phyloP scores from a whole-genome alignment of 2,113 vertebrate genomes.

The Pituophis catenifer region DNA sequence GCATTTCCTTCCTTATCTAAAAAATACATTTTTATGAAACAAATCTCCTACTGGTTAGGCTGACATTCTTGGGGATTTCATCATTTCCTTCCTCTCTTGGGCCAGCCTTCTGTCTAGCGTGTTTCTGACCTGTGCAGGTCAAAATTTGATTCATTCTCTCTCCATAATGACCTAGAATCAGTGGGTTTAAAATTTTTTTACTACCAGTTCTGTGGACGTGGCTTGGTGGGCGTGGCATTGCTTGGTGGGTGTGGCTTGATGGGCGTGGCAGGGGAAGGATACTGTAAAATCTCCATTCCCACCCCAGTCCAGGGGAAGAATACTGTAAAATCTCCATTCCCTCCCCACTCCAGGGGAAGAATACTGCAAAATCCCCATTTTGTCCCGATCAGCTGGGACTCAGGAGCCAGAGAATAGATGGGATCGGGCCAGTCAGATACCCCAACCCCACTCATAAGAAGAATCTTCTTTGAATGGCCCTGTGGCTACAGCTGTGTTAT shows the following conservation, averaged over 20 bases:
- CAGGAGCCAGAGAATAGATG: too few relatives aligned
- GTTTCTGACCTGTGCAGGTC: not conserved
- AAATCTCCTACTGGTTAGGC: not conserved
- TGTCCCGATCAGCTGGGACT: too few relatives aligned
- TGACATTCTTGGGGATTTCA: not conserved
- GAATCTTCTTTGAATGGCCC: not conserved
- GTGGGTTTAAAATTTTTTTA: too few relatives aligned
- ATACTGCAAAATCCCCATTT: too few relatives aligned
- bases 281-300: too few relatives aligned
- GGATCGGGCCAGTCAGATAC: not conserved
- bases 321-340: too few relatives aligned
- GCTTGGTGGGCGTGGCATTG: too few relatives aligned
- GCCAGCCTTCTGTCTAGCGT: not conserved
- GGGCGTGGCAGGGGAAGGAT: too few relatives aligned
- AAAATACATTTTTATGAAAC: not conserved
- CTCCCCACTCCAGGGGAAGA: too few relatives aligned
- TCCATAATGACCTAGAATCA: not conserved
- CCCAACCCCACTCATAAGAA: not conserved
- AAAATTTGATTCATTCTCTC: not conserved
- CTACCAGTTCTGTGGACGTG: too few relatives aligned
- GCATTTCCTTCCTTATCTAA: not conserved
- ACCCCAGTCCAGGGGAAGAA: too few relatives aligned
- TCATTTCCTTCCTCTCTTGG: not conserved
- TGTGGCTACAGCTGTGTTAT: not conserved
- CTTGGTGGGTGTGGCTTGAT: too few relatives aligned